Evolutionary conservation across 2,113 vertebrate species (phyloP).

Genomic region (Trematomus loennbergii): DNA sequence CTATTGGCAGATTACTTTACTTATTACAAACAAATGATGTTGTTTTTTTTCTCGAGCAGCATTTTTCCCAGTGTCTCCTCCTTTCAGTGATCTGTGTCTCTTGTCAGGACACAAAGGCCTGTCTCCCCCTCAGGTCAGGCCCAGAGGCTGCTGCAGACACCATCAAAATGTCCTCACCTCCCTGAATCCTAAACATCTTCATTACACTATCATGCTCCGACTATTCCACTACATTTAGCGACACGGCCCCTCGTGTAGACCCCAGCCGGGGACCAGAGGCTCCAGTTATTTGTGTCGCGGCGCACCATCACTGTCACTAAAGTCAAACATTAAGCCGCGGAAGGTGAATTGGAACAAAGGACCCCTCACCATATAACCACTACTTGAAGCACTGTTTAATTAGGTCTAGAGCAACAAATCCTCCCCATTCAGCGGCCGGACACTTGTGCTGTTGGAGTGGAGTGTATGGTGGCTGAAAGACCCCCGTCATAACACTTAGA

Average conservation of each 20-base stretch:
- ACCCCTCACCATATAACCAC: conserved; percentile 54
- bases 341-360: conserved; percentile 73
- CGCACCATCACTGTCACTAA: conserved; percentile 23
- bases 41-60: too few relatives aligned
- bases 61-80: too few relatives aligned
- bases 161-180: too few relatives aligned
- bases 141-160: too few relatives aligned
- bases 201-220: conserved; percentile 3
- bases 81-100: too few relatives aligned
- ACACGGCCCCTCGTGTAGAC: too few relatives aligned
- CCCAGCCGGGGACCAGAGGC: neutral
- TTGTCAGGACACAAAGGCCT: too few relatives aligned
- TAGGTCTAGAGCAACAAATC: conserved; percentile 79
- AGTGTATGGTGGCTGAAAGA: conserved; percentile 69
- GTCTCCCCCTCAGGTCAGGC: too few relatives aligned
- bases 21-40: too few relatives aligned
- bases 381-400: conserved; percentile 77
- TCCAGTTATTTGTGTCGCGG: conserved; percentile 2
- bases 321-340: conserved; percentile 65
- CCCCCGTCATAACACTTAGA: conserved; percentile 73
- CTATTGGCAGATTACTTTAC: too few relatives aligned
- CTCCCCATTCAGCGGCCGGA: conserved; percentile 73
- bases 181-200: conserved; percentile 40
- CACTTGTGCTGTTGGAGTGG: conserved; percentile 76
- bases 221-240: neutral